Conservation (phyloP, 2,888 invertebrate species). For the Amphipyra tragopoginis region DNA sequence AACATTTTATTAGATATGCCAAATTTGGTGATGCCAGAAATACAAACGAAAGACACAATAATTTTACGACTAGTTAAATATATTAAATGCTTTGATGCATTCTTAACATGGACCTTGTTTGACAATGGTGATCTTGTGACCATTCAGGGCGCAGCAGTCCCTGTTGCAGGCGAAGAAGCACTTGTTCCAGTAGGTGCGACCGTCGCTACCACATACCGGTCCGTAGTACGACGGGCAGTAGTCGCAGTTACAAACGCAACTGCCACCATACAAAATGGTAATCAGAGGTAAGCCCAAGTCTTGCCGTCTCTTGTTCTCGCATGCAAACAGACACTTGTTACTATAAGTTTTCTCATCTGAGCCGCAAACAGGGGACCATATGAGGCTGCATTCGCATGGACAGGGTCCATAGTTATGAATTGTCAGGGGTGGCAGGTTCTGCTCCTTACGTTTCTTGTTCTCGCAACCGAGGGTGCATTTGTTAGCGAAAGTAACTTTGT, state of each 20-base stretch:
- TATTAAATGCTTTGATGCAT: neutral
- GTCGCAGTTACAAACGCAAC: conserved; percentile 23
- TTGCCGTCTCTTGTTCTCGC: conserved; percentile 56
- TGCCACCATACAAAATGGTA: conserved; percentile 9
- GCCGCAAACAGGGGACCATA: conserved; percentile 63
- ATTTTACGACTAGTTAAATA: neutral
- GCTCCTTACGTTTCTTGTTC: conserved; percentile 44
- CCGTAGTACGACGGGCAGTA: conserved; percentile 44
- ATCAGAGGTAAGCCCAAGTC: conserved; percentile 21
- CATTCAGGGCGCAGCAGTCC: too few relatives aligned
- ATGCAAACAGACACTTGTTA: conserved; percentile 61
- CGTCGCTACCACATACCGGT: conserved; percentile 65
- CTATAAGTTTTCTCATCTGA: conserved; percentile 58
- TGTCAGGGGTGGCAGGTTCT: conserved; percentile 27
- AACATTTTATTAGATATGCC: conserved; percentile 10
- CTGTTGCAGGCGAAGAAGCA: conserved; percentile 48
- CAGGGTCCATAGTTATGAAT: conserved; percentile 54
- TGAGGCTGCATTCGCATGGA: conserved; percentile 54
- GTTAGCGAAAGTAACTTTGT: conserved; percentile 62
- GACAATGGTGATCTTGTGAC: too few relatives aligned
- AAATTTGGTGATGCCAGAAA: neutral
- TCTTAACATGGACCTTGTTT: neutral
- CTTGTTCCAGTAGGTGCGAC: conserved; percentile 58
- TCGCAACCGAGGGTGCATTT: conserved; percentile 61
- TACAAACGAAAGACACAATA: conserved; percentile 9